Conservation (phyloP, 2,888 invertebrate species). For the Hydroisotoma schaefferi region DNA sequence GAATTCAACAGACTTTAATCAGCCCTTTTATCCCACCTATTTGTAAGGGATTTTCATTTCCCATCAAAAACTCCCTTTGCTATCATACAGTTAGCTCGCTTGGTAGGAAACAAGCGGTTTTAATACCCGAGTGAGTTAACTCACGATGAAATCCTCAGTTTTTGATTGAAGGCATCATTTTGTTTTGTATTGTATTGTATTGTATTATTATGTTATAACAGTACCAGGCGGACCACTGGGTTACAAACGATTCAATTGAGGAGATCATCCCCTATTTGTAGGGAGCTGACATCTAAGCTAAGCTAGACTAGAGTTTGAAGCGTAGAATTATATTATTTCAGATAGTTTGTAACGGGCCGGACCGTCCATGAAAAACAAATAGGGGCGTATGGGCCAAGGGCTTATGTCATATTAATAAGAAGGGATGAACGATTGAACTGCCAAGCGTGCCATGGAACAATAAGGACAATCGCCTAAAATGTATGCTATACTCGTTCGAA, state of each 20-base stretch:
- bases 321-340: too few relatives aligned
- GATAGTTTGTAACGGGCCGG: neutral
- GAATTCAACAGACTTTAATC: neutral
- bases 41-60: conserved; percentile 26
- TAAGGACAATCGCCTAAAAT: conserved; percentile 31
- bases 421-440: conserved; percentile 15
- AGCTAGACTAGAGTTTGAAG: too few relatives aligned
- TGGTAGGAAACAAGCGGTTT: too few relatives aligned
- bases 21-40: conserved; percentile 4
- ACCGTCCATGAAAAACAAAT: conserved; percentile 1
- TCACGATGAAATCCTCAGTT: conserved; percentile 3
- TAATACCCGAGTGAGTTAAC: neutral
- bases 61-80: neutral
- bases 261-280: conserved; percentile 1
- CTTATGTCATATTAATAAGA: conserved; percentile 15
- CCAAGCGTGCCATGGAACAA: conserved; percentile 17
- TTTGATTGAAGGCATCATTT: neutral
- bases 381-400: neutral
- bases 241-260: neutral
- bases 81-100: too few relatives aligned
- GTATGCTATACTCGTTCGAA: conserved; percentile 25
- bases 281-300: neutral
- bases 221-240: neutral
- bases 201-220: too few relatives aligned
- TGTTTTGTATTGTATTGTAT: too few relatives aligned